Evolutionary conservation across 2,888 invertebrate species (phyloP).

Genomic region (Drosophila prostipennis): DNA sequence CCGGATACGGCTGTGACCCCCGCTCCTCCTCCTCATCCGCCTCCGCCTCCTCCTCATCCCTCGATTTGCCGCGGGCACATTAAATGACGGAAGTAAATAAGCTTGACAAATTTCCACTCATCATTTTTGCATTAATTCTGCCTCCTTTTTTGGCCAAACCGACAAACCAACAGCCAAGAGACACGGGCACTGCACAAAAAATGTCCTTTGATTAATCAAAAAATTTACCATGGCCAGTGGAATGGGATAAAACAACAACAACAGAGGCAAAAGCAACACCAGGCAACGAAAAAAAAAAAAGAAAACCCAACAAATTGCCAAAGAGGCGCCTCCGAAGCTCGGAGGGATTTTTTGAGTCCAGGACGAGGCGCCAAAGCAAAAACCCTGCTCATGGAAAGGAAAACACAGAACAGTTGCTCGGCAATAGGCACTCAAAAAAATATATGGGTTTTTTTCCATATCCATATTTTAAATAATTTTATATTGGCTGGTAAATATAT

Average conservation of each 20-base stretch:
- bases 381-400: conserved; percentile 23
- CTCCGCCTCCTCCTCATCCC: neutral
- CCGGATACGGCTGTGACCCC: conserved; percentile 18
- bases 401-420: conserved; percentile 12
- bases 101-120: conserved; percentile 83
- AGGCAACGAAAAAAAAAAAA: conserved; percentile 32
- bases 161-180: conserved; percentile 37
- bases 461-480: no score
- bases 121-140: conserved; percentile 83
- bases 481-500: no score
- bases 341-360: conserved; percentile 53
- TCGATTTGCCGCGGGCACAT: conserved; percentile 71
- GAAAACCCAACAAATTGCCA: conserved; percentile 78
- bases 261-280: neutral
- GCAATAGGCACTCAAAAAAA: conserved; percentile 7
- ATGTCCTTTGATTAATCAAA: conserved; percentile 80
- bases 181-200: conserved; percentile 39
- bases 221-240: conserved; percentile 63
- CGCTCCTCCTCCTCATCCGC: neutral
- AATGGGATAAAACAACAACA: conserved; percentile 41
- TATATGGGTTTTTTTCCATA: no score
- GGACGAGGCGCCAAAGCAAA: conserved; percentile 61
- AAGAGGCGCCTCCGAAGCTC: conserved; percentile 70
- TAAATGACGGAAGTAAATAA: conserved; percentile 81
- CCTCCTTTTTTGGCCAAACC: conserved; percentile 72